A percentile compares a stretch with the other conserved stretches of the same genome.
Evolutionary conservation across 2,797 vertebrate species (phyloP).

Genomic region (Coccyzus lansbergi): DNA sequence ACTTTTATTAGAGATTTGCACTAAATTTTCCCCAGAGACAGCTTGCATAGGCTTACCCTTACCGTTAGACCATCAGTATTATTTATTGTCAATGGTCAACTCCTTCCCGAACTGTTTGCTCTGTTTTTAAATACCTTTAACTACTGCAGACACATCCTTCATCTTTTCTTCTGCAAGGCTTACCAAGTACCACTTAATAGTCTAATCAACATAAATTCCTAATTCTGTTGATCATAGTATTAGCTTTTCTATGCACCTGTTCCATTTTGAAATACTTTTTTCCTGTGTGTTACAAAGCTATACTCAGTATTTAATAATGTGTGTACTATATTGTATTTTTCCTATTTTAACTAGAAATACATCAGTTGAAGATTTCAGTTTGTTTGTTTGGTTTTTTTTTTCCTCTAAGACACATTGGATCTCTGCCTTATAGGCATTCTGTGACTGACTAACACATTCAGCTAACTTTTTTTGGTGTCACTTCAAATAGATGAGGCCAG

Average conservation of each 20-base stretch:
- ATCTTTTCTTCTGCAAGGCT: not conserved
- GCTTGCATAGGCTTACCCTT: not conserved
- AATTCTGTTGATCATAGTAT: not conserved
- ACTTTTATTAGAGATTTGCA: not conserved
- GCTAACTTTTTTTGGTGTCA: not conserved
- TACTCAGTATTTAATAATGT: not conserved
- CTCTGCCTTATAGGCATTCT: not conserved
- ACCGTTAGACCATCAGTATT: not conserved
- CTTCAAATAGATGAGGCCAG: constrained; percentile 33
- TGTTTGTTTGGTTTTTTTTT: not conserved
- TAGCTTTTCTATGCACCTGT: not conserved
- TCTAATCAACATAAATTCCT: not conserved
- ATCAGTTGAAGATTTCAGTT: not conserved
- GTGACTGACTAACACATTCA: not conserved
- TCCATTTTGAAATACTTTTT: not conserved
- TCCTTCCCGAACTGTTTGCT: not conserved
- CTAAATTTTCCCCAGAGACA: not conserved
- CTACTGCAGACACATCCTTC: not conserved
- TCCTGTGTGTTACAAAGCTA: not conserved
- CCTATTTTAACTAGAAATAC: not conserved
- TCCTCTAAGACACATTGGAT: not conserved
- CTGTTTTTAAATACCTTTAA: not conserved
- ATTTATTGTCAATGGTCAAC: not conserved
- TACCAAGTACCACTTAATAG: not conserved
- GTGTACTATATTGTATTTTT: not conserved